Evolutionary conservation across 2,888 invertebrate species (phyloP), one percentile per base, ranked within the genome.

Genomic region (Philereme transversata): DNA sequence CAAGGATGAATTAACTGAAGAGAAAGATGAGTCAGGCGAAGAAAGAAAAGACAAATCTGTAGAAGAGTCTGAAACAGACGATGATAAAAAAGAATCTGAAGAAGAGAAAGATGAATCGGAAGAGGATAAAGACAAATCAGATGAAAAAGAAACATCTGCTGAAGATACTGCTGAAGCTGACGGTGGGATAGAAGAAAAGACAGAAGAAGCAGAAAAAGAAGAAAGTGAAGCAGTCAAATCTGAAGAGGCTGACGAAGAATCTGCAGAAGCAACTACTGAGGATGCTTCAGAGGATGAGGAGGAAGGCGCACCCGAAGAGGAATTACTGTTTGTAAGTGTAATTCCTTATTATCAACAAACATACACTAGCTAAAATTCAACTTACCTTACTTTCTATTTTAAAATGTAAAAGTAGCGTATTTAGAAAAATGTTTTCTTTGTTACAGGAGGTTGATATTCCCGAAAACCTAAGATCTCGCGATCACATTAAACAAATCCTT

Each of bases 401-500:
- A 22, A 22, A 22, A 22, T 3, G 22, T 22, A 22, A 3, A 22
- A 22, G 22, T n/a, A 22, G 22, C 22, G 22, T 22, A 22, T 22
- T 49, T 4, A 10, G 5, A 36, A 2, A n/a, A 33, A n/a, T n/a
- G n/a, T n/a, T 34, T 9, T 41, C 50, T 51, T 55, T 22, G n/a
- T 89, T 93, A 55, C 87, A 96, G 94, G 96, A 95, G 79, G 93
- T 94, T 70, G 95, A 95, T 79, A 95, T 97, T 70, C 97, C 97
- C 4, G 94, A 95, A 76, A 95, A 97, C 71, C 91, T 97, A 55
- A 94, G 97, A 81, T 94, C 96, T 55, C 94, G 97, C 67, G 95
- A 95, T 55, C 97, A 97, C 78, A 95, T 98, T 62, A 94, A 94
- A 62, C 95, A 96, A 80, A 94, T 98, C 48, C 86, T 98, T 47